Evolutionary conservation across 2,113 vertebrate genomes (phyloP), one percentile per base, ranked within the genome.

Genomic region (Neofelis nebulosa): DNA sequence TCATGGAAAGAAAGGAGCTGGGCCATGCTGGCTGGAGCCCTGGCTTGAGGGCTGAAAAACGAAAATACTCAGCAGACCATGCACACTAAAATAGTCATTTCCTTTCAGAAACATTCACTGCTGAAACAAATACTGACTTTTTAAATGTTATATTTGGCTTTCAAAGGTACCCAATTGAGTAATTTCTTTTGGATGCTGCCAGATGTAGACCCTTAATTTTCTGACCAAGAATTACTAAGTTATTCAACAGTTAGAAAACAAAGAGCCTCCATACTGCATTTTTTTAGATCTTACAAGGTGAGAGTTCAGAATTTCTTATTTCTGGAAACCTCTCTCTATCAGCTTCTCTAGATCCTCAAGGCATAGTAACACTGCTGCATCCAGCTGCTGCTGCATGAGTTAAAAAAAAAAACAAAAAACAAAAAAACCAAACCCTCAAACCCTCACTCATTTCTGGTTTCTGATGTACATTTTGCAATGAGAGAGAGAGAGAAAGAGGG

Each of bases 291-390:
- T 48, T 71, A 71, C 48, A 80, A 71, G 55, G 50, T 41, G 50
- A 95, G 66, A 86, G 33, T 68, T 91, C 78, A 93, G 61, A 78
- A 92, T 63, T 65, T 88, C 29, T 93, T 71, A 19, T 41, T 90
- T 86, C 61, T 92, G 66, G 52, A 92, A 86, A 79, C 14, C 7
- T 84, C 36, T 50, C 7, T 87, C 45, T 50, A 27, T 36, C 29
- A 65, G 21, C 15, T 38, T 79, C 41, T 69, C 3, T 1, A 92
- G 57, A 71, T 68, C 52, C 50, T 73, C 16, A 41, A 89, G 36
- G 3, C 33, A n/a, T 21, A 89, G 23, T 82, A 73, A 83, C 14
- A 33, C 15, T 12, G 12, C 16, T 76, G 33, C 45, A 31, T 71
- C 2, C 7, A 21, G n/a, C 18, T 2, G 41, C 45, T 23, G 29